Evolutionary conservation across 2,797 vertebrate genomes (phyloP), one percentile per base, ranked within the genome.

Genomic region (Nannoperca obscura): DNA sequence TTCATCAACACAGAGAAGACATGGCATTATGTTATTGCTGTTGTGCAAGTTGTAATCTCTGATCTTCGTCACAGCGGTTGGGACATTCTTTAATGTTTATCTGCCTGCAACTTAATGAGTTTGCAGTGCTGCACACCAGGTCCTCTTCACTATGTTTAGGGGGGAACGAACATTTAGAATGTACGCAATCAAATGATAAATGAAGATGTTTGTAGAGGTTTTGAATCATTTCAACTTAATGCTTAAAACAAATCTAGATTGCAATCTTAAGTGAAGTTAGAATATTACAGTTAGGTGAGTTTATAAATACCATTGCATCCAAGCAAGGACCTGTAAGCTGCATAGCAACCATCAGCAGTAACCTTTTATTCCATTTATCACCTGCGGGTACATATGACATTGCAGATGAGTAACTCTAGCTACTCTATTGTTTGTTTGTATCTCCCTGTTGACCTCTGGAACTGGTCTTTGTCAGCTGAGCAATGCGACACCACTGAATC

Each of bases 1-100:
- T 91, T 87, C 78, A 88, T 89, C 82, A 86, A 83, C 85, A 85
- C 75, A 42, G 58, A 73, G 49, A 68, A 82, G 81, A 84, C 73
- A 66, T 19, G 75, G 69, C 81, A 85, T 88, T 80, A 80, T 88
- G 84, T 85, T 86, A 72, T 75, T 81, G 77, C 83, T 70, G 71
- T 74, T 52, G 40, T 32, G 40, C 27, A 53, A 59, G 80, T 78
- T 80, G 68, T 89, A 93, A 92, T 92, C 88, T 88, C 76, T 4
- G 67, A 79, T 85, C 81, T 74, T 75, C n/a, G 22, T 68, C 54
- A 71, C 66, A 15, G 55, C 34, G 7, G 58, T 66, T 71, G 68
- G 73, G 76, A 74, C 7, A 42, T 76, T 72, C 69, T 44, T 27
- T 3, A 17, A 30, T 22, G 5, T 78, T 81, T 80, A 58, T 87